Percentiles rank a stretch among this genome's conserved stretches.
Evolutionary conservation across 2,888 invertebrate genomes (phyloP).

Genomic region (Rhagophthalmus giganteus): DNA sequence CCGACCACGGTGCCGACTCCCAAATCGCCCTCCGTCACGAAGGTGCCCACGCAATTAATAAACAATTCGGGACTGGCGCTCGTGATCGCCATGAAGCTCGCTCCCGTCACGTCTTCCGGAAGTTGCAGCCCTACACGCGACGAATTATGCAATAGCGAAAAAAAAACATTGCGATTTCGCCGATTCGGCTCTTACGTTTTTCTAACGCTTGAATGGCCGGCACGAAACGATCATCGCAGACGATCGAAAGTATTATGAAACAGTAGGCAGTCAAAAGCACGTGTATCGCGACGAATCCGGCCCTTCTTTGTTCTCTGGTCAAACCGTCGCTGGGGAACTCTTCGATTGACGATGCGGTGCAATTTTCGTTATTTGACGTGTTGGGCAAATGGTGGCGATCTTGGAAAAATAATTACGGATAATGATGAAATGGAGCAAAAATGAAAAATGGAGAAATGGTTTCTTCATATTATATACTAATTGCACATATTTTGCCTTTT

Average conservation of each 20-base stretch:
- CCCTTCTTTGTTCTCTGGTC: slow-evolving; percentile 69
- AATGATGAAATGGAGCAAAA: too few relatives aligned
- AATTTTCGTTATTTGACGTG: slow-evolving; percentile 59
- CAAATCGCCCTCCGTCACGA: slow-evolving; percentile 70
- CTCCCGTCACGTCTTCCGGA: slow-evolving; percentile 76
- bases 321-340: slow-evolving; percentile 81
- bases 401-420: too few relatives aligned
- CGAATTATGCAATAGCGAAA: too few relatives aligned
- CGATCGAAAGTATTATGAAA: slow-evolving; percentile 75
- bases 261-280: slow-evolving; percentile 74
- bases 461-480: too few relatives aligned
- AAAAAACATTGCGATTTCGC: too few relatives aligned
- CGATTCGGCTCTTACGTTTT: too few relatives aligned
- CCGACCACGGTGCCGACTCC: slow-evolving; percentile 74
- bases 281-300: slow-evolving; percentile 77
- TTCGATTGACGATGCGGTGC: slow-evolving; percentile 77
- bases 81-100: slow-evolving; percentile 85
- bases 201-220: slow-evolving; percentile 83
- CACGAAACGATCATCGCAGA: slow-evolving; percentile 88
- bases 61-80: slow-evolving; percentile 82
- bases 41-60: slow-evolving; percentile 76
- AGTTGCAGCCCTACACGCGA: slow-evolving; percentile 64
- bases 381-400: too few relatives aligned
- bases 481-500: background rate
- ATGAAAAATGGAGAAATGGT: too few relatives aligned